Evolutionary conservation across 1,140 invertebrate species (phyloP), one percentile per base, ranked within the genome.

Genomic region (Globodera ellingtonae): DNA sequence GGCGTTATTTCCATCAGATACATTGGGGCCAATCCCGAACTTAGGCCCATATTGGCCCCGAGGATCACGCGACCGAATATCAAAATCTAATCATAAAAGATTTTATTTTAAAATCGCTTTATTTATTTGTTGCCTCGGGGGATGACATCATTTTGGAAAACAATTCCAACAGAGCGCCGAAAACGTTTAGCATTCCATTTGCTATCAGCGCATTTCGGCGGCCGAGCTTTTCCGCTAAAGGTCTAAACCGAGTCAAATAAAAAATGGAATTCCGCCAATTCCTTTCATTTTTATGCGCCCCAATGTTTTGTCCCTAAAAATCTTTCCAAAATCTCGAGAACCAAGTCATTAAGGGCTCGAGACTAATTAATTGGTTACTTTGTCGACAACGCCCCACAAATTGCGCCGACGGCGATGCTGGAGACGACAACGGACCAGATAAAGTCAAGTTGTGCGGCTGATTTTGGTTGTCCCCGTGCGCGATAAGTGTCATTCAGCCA

Each of bases 351-450:
- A 24, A 24, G 24, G 24, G 24, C 24, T 24, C 24, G 24, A 24
- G 24, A 24, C 0, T 24, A 24, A 24, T 24, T 24, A 24, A 24
- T 24, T 24, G 24, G 6, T 72, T 71, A 80, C 80, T 72, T 80
- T 13, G 84, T 90, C 7, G 87, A 75, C 7, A 90, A 81, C 3
- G 90, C 90, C 8, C 90, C 91, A 13, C 89, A 70, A 82, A 91
- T 90, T 3, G 91, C 91, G 8, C 91, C 91, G 24, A 91, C 86
- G 69, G 90, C 90, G 81, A 91, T 90, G 35, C 89, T 89, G 6
- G 90, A 88, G 21, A 91, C 91, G 2, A 89, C 86, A 15, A 91
- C 78, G 6, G 90, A 89, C 85, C 87, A 91, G 6, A 90, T 81
- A 47, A 90, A 83, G 35, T 89, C 88, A 4, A 88, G 71, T 8